A percentile compares a stretch with the other conserved stretches of the same genome.
Conservation (phyloP, 1,140 invertebrate genomes). For the Lordiphosa clarofinis region DNA sequence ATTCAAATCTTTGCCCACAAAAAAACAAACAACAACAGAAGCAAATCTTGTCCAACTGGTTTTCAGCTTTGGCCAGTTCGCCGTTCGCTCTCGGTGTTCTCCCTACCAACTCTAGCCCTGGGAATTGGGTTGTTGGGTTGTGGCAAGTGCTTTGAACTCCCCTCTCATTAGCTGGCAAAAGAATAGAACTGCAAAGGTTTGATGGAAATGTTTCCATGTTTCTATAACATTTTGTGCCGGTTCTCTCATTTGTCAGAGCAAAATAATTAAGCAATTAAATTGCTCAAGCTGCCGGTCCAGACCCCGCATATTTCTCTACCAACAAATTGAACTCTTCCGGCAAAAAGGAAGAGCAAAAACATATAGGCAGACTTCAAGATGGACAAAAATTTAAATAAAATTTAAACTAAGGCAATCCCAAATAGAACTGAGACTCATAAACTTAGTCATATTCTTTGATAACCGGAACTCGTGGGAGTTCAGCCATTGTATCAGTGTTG, state of each 20-base stretch:
- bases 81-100: neutral
- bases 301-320: neutral
- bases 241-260: conserved; percentile 8
- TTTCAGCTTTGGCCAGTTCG: conserved; percentile 13
- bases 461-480: too few species aligned
- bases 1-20: conserved; percentile 22
- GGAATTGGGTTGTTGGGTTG: conserved; percentile 33
- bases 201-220: neutral
- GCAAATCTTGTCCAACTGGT: conserved; percentile 36
- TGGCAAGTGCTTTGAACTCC: conserved; percentile 12
- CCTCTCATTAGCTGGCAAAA: conserved; percentile 4
- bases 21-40: too few species aligned
- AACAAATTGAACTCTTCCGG: conserved; percentile 31
- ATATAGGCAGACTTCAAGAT: too few species aligned
- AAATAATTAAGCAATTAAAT: conserved; percentile 23
- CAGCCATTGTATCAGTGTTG: too few species aligned
- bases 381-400: too few species aligned
- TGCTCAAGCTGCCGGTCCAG: conserved; percentile 2
- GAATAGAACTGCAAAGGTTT: conserved; percentile 12
- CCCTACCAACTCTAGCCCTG: conserved; percentile 28
- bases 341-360: neutral
- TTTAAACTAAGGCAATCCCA: too few species aligned
- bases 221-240: neutral
- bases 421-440: too few species aligned
- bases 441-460: too few species aligned